Evolutionary conservation across 2,797 vertebrate species (phyloP), one percentile per base, ranked within the genome.

Genomic region (Sardinella longiceps): DNA sequence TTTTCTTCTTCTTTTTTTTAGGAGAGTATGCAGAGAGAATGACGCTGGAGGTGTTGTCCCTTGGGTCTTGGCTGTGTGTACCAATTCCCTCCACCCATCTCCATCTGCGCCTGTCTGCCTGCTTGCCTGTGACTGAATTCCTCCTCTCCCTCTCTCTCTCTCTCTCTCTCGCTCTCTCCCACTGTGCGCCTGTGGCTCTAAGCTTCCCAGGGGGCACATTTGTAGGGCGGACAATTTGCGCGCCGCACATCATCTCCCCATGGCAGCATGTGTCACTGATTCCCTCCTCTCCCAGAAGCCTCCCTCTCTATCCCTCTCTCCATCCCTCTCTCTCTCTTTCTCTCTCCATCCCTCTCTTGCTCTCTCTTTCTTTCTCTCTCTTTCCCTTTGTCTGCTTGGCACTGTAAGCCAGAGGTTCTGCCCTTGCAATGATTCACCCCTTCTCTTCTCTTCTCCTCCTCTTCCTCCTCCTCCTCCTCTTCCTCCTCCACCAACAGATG

Each of bases 391-490:
- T 77, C 70, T 39, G 20, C 20, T 37, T 70, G 14, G 30, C 63
- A 70, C 11, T 15, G n/a, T 9, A 48, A 77, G 74, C 80, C 83
- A 84, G 37, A 53, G 70, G 81, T 82, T 25, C 66, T 11, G 51
- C n/a, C 74, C 53, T 70, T 28, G 84, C 1, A 15, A 60, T 87
- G 86, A 66, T 70, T 89, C 87, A 88, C 43, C 80, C 50, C 82
- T 50, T 50, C 7, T 15, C 51, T 46, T 80, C 77, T 83, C 63
- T 66, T 46, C 58, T 45, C 25, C 28, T 74, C 23, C n/a, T n/a
- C n/a, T n/a, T n/a, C n/a, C n/a, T n/a, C n/a, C n/a, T n/a, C n/a
- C n/a, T n/a, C n/a, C n/a, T n/a, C n/a, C n/a, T n/a, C n/a, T n/a
- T n/a, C 2, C 51, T n/a, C 77, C 25, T 5, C 43, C n/a, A 63